These are phyloP conservation scores for Stenolophus ochropezus DNA, from an alignment of 2,888 invertebrate genomes.

Conservation along the genomic window DNA sequence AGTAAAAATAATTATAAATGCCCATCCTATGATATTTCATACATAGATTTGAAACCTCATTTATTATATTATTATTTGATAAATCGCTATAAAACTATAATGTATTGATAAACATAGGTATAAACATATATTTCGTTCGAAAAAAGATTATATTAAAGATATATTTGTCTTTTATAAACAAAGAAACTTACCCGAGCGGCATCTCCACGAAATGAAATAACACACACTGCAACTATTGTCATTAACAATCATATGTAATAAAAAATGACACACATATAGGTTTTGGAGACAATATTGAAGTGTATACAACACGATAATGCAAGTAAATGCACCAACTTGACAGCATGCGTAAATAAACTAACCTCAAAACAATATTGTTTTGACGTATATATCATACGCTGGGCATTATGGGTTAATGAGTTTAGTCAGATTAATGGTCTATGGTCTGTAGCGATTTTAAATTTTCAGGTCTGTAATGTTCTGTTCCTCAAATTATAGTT, in stretches of 20 bases:
- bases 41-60: too few relatives aligned
- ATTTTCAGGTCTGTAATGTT: too few relatives aligned
- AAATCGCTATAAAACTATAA: neutral
- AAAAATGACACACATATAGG: neutral
- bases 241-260: neutral
- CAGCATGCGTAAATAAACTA: neutral
- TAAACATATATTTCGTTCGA: neutral
- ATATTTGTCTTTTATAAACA: neutral
- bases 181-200: slow-evolving; percentile 12
- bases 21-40: slow-evolving; percentile 12
- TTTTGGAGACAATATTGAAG: neutral
- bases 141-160: neutral
- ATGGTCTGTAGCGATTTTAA: too few relatives aligned
- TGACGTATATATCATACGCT: slow-evolving; percentile 33
- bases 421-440: too few relatives aligned
- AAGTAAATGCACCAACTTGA: neutral
- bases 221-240: neutral
- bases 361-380: neutral
- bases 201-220: neutral
- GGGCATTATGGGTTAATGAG: slow-evolving; percentile 32
- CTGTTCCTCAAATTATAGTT: too few relatives aligned
- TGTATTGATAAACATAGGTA: neutral
- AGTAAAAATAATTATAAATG: neutral
- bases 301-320: neutral
- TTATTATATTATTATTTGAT: too few relatives aligned